Evolutionary conservation across 2,113 vertebrate genomes (phyloP).

Genomic region (Patagioenas fasciata): DNA sequence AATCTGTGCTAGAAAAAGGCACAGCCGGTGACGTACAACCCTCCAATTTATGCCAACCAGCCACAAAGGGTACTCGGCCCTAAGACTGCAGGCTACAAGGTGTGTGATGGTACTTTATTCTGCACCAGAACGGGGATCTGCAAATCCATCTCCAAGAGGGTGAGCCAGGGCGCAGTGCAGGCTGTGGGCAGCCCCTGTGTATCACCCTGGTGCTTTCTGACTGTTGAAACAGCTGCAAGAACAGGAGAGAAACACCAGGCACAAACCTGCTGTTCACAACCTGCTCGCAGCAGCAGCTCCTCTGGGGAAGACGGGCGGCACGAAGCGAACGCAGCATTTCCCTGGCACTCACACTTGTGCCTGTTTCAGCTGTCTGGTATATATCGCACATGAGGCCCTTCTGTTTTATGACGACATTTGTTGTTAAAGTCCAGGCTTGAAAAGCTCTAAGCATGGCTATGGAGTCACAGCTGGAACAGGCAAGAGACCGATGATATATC

Average conservation of each 20-base stretch:
- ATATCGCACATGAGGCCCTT: not conserved
- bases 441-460: not conserved
- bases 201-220: too few species aligned
- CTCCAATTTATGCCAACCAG: not conserved
- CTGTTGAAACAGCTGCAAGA: not conserved
- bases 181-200: too few species aligned
- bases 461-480: not conserved
- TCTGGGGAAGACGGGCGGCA: not conserved
- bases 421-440: not conserved
- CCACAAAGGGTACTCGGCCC: not conserved
- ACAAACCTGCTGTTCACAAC: not conserved
- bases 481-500: not conserved
- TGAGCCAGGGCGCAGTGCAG: not conserved
- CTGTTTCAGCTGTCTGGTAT: not conserved
- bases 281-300: not conserved
- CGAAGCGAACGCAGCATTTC: not conserved
- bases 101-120: accelerated
- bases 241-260: not conserved
- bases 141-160: too few species aligned
- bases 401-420: not conserved
- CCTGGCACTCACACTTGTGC: not conserved
- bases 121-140: too few species aligned
- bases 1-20: not conserved
- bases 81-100: not conserved
- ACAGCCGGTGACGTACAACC: accelerated